phyloP scores from a whole-genome alignment of 2,888 invertebrate species.

The Disparrhopalites patrizii region DNA sequence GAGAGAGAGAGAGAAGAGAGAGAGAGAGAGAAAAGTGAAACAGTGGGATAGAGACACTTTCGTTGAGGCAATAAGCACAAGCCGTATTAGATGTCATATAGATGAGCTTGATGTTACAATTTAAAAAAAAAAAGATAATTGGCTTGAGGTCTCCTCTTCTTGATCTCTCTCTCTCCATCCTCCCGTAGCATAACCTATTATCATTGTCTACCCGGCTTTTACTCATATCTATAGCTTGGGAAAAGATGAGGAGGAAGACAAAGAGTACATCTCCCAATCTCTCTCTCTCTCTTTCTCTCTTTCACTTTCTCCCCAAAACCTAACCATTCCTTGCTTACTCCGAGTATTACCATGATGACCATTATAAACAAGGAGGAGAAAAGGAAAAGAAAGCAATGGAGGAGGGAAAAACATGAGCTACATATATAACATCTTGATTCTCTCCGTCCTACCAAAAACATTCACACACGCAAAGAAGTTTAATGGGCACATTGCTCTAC shows the following conservation, averaged over 20 bases:
- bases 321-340: neutral
- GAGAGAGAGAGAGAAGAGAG: neutral
- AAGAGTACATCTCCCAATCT: neutral
- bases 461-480: no score
- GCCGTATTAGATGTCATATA: constrained; percentile 22
- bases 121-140: constrained; percentile 44
- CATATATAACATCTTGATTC: no score
- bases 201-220: no score
- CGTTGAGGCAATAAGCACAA: constrained; percentile 15
- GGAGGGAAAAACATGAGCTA: no score
- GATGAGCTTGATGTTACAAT: constrained; percentile 28
- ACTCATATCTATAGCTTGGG: no score
- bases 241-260: neutral
- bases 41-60: constrained; percentile 19
- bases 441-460: no score
- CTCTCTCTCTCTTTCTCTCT: neutral
- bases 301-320: constrained; percentile 9
- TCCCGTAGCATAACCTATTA: no score
- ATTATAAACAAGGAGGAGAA: no score
- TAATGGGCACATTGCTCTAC: no score
- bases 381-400: no score
- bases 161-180: constrained; percentile 30
- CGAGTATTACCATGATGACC: no score
- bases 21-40: neutral
- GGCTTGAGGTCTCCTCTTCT: constrained; percentile 29